Percentiles rank a stretch among this genome's conserved stretches.
Conservation (phyloP, 2,113 vertebrate genomes). For the Chaetodon trifascialis region DNA sequence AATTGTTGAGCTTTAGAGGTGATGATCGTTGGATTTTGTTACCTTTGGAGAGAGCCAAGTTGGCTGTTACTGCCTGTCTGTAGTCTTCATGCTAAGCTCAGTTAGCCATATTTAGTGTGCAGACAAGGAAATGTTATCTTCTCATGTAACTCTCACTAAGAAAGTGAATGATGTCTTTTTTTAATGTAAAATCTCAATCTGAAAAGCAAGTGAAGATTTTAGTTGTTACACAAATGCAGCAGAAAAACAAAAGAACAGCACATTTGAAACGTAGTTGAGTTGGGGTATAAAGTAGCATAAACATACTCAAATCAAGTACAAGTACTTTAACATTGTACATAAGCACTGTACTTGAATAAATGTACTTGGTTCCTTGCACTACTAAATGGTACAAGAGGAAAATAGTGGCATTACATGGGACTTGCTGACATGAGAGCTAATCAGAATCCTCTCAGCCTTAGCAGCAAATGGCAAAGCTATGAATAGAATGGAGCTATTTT, state of each 20-base stretch:
- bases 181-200: neutral
- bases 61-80: neutral
- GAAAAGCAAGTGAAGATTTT: neutral
- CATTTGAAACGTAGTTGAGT: neutral
- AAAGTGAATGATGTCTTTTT: neutral
- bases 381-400: neutral
- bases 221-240: neutral
- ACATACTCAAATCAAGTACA: neutral
- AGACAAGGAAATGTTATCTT: neutral
- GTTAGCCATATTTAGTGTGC: neutral
- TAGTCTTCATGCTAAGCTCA: neutral
- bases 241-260: neutral
- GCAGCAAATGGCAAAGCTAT: neutral
- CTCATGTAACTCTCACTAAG: neutral
- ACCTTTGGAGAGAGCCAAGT: neutral
- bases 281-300: neutral
- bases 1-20: neutral
- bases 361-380: neutral
- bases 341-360: neutral
- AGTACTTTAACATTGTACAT: neutral
- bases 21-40: neutral
- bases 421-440: constrained; percentile 14
- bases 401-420: neutral
- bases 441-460: neutral
- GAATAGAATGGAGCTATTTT: constrained; percentile 32